A percentile compares a stretch with the other conserved stretches of the same genome.
These are phyloP conservation scores for Drosophila saltans DNA, from an alignment of 1,140 invertebrate genomes.

Conservation along the genomic window DNA sequence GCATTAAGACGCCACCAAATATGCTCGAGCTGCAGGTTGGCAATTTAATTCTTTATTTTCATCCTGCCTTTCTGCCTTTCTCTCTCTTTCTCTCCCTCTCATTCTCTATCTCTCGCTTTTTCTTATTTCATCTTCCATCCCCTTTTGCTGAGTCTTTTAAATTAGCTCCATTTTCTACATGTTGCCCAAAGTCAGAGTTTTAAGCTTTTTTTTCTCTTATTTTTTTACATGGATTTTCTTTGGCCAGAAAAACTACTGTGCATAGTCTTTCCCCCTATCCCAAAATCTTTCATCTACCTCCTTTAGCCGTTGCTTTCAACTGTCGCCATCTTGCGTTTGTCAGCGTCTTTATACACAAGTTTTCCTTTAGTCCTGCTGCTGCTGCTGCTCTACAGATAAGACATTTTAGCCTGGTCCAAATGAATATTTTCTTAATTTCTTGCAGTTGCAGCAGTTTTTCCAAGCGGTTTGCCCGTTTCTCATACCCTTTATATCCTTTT, in stretches of 20 bases:
- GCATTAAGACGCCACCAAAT: conserved; percentile 62
- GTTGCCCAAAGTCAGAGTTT: conserved; percentile 12
- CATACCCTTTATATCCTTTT: conserved; percentile 27
- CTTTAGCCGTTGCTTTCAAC: conserved; percentile 17
- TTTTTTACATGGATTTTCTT: conserved; percentile 25
- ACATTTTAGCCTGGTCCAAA: conserved; percentile 39
- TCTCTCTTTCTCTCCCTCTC: background rate
- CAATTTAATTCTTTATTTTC: conserved; percentile 40
- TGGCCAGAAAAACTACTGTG: background rate
- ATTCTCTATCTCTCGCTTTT: background rate
- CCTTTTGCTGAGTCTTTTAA: conserved; percentile 18
- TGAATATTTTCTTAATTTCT: conserved; percentile 72
- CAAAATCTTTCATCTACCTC: background rate
- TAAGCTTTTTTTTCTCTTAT: conserved; percentile 24
- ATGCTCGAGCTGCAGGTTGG: conserved; percentile 45
- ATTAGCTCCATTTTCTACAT: conserved; percentile 48
- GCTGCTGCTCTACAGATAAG: conserved; percentile 59
- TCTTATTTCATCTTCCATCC: background rate
- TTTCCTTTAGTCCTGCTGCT: conserved; percentile 15
- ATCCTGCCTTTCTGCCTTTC: conserved; percentile 25
- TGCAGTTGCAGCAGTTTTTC: conserved; percentile 68
- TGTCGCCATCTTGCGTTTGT: conserved; percentile 27
- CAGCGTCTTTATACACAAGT: conserved; percentile 5
- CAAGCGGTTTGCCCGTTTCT: background rate
- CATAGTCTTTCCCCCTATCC: background rate